Conservation (phyloP, 2,797 vertebrate species). For the Acanthornis magna region DNA sequence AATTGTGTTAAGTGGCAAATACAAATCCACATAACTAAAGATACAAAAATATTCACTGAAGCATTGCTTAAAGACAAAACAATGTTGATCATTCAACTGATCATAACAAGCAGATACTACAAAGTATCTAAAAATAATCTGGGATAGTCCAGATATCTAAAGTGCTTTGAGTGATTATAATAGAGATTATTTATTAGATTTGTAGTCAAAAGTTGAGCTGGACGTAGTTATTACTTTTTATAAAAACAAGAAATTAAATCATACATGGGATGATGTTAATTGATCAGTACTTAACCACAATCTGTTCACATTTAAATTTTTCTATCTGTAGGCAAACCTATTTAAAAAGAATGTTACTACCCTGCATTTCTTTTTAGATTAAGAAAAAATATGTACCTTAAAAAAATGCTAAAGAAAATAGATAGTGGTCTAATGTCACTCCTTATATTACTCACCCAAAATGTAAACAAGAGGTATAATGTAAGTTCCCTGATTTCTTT, state of each 20-base stretch:
- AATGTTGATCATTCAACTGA: constrained; percentile 98
- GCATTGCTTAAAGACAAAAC: constrained; percentile 73
- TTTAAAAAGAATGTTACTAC: constrained; percentile 27
- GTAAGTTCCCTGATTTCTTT: constrained; percentile 68
- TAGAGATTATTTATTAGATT: constrained; percentile 48
- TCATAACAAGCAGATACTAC: constrained; percentile 89
- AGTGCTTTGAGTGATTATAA: constrained; percentile 88
- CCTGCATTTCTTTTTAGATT: constrained; percentile 50
- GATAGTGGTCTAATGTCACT: constrained; percentile 61
- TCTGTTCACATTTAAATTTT: constrained; percentile 33
- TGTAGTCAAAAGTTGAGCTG: constrained; percentile 50
- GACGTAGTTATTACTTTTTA: neutral
- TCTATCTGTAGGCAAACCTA: constrained; percentile 34
- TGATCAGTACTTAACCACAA: constrained; percentile 16
- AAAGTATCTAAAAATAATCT: constrained; percentile 92
- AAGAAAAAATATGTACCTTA: constrained; percentile 54
- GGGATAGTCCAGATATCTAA: constrained; percentile 93
- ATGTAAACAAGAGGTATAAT: constrained; percentile 74
- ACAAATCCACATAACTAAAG: constrained; percentile 54
- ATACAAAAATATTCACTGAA: constrained; percentile 76
- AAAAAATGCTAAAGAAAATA: constrained; percentile 44
- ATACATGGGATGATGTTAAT: constrained; percentile 13
- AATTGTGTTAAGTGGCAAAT: constrained; percentile 68
- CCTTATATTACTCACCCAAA: constrained; percentile 53
- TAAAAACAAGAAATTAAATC: neutral